phyloP scores from a whole-genome alignment of 2,888 invertebrate species.

The Saturnia pavonia region DNA sequence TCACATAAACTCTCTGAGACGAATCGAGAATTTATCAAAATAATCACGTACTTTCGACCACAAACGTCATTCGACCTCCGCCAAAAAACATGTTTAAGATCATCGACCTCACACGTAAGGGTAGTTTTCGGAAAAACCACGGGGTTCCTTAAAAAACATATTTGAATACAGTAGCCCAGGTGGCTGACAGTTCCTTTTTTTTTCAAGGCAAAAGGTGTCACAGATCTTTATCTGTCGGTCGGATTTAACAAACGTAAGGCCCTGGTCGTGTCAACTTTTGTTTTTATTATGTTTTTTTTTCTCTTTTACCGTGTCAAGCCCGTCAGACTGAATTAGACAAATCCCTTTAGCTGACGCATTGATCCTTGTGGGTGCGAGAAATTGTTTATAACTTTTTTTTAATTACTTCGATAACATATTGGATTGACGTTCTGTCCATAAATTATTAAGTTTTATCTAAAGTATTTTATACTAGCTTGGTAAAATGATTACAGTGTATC shows the following conservation, averaged over 20 bases:
- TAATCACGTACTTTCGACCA: constrained; percentile 47
- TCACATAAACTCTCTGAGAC: constrained; percentile 22
- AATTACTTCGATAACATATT: constrained; percentile 9
- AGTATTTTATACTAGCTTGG: neutral
- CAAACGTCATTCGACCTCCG: constrained; percentile 58
- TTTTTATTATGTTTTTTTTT: constrained; percentile 57
- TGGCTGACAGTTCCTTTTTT: constrained; percentile 53
- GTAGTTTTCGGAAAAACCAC: constrained; percentile 64
- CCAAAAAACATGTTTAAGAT: constrained; percentile 49
- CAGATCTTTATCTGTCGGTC: constrained; percentile 75
- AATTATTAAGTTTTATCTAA: neutral
- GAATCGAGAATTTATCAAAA: constrained; percentile 42
- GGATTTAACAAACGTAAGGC: constrained; percentile 77
- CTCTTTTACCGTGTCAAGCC: constrained; percentile 63
- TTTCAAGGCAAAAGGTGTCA: constrained; percentile 67
- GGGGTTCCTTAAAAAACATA: constrained; percentile 61
- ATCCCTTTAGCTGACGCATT: constrained; percentile 67
- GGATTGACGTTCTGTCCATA: constrained; percentile 4
- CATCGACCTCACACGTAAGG: constrained; percentile 67
- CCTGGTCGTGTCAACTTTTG: constrained; percentile 63
- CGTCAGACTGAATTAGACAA: constrained; percentile 78
- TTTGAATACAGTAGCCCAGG: constrained; percentile 79
- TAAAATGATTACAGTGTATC: neutral
- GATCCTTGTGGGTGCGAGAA: constrained; percentile 60
- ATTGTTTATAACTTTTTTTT: constrained; percentile 27